Conservation (phyloP, 2,113 vertebrate species). For the Cynopterus brachyotis region DNA sequence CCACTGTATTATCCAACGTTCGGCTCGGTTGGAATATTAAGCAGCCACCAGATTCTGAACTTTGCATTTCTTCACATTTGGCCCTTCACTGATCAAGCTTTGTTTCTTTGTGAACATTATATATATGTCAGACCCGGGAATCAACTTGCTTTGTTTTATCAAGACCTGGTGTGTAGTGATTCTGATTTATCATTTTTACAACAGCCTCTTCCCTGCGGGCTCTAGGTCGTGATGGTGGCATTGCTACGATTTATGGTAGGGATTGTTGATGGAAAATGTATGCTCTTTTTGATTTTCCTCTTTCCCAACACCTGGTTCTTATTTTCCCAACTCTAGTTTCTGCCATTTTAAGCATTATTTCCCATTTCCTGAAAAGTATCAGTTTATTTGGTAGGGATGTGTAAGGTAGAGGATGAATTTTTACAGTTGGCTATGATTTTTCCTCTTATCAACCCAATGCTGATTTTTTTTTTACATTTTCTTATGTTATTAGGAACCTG, state of each 20-base stretch:
- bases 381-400: conserved; percentile 49
- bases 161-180: conserved; percentile 77
- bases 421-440: conserved; percentile 31
- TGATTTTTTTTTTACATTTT: conserved; percentile 10
- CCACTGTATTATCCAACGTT: conserved; percentile 38
- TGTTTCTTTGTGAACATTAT: conserved; percentile 75
- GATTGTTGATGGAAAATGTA: conserved; percentile 70
- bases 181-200: conserved; percentile 89
- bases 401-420: conserved; percentile 43
- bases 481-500: neutral
- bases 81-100: conserved; percentile 58
- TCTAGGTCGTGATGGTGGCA: conserved; percentile 80
- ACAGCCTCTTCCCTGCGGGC: conserved; percentile 85
- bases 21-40: conserved; percentile 58
- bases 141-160: conserved; percentile 86
- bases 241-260: conserved; percentile 80
- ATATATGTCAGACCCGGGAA: conserved; percentile 78
- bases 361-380: conserved; percentile 47
- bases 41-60: conserved; percentile 64
- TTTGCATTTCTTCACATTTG: conserved; percentile 60
- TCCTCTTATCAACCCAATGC: conserved; percentile 38
- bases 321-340: conserved; percentile 75
- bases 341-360: conserved; percentile 65
- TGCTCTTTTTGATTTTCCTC: conserved; percentile 83
- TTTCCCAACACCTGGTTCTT: conserved; percentile 80